Conservation (phyloP, 2,888 invertebrate genomes). For the Thysanoteuthis rhombus region DNA sequence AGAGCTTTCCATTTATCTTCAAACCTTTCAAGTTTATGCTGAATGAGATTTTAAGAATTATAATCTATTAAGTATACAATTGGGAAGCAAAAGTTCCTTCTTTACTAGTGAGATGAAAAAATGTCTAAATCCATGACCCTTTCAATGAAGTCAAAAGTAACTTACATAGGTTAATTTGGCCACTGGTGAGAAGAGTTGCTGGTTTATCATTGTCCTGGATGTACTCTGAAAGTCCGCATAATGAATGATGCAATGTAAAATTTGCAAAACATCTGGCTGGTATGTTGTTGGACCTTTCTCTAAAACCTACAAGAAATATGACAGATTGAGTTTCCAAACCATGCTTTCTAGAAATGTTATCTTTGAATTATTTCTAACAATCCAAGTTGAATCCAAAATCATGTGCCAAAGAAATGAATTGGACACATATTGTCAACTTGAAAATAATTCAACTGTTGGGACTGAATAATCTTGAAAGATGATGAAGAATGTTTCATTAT, state of each 20-base stretch:
- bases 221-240: constrained; percentile 90
- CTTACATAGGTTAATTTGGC: constrained; percentile 92
- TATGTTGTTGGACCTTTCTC: constrained; percentile 89
- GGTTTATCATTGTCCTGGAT: constrained; percentile 84
- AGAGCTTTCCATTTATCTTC: too few relatives aligned
- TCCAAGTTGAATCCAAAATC: not conserved
- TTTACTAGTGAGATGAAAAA: not conserved
- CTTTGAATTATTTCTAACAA: not conserved
- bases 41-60: too few relatives aligned
- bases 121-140: too few relatives aligned
- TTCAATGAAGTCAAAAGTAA: not conserved
- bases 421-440: not conserved
- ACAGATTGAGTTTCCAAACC: not conserved
- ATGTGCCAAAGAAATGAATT: not conserved
- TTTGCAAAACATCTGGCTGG: constrained; percentile 90
- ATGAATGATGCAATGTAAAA: constrained; percentile 95
- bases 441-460: not conserved
- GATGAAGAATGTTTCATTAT: not conserved
- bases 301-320: constrained; percentile 73
- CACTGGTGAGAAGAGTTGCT: constrained; percentile 90
- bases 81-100: not conserved
- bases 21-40: too few relatives aligned
- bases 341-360: not conserved
- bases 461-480: not conserved
- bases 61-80: too few relatives aligned